Conservation (phyloP, 1,140 invertebrate species). For the Micrasema minimum region DNA sequence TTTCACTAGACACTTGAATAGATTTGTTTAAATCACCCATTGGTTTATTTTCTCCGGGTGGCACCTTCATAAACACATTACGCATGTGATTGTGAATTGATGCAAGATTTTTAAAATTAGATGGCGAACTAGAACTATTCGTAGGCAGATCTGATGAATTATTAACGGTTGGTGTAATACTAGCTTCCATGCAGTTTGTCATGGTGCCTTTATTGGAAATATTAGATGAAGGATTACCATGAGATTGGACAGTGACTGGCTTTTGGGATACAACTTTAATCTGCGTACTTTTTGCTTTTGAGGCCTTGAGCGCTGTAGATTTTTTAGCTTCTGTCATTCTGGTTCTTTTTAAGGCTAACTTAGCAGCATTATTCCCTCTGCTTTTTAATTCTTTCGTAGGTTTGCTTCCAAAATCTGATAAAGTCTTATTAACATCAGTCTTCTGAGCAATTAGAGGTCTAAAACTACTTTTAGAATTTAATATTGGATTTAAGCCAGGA, state of each 20-base stretch:
- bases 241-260: neutral
- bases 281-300: slow-evolving; percentile 28
- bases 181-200: slow-evolving; percentile 5
- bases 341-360: slow-evolving; percentile 29
- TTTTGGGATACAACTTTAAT: neutral
- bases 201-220: neutral
- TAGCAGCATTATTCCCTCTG: slow-evolving; percentile 23
- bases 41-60: slow-evolving; percentile 18
- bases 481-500: slow-evolving; percentile 40
- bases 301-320: slow-evolving; percentile 23
- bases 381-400: slow-evolving; percentile 26
- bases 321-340: slow-evolving; percentile 41
- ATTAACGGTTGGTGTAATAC: neutral
- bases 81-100: slow-evolving; percentile 45
- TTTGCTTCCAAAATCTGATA: slow-evolving; percentile 33
- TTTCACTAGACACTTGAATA: slow-evolving; percentile 22
- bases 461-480: slow-evolving; percentile 37
- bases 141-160: neutral
- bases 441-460: slow-evolving; percentile 39
- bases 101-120: slow-evolving; percentile 22
- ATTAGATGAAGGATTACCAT: neutral
- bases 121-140: neutral
- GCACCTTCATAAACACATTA: slow-evolving; percentile 43
- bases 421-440: slow-evolving; percentile 46
- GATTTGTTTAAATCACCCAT: slow-evolving; percentile 7